Conservation (phyloP, 2,888 invertebrate species). For the Choreutis nemorana region DNA sequence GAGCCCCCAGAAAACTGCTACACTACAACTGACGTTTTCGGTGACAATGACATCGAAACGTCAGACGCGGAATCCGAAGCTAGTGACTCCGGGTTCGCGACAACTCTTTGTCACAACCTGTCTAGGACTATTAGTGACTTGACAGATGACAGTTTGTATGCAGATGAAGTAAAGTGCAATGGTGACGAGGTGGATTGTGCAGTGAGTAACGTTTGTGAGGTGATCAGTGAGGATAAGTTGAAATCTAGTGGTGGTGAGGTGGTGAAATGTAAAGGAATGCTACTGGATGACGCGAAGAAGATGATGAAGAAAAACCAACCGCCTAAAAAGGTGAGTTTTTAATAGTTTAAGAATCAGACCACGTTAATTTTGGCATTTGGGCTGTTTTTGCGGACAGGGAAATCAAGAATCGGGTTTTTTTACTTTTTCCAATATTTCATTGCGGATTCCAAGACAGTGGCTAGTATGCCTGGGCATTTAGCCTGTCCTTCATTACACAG, state of each 20-base stretch:
- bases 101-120: constrained; percentile 23
- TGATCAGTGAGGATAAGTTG: constrained; percentile 10
- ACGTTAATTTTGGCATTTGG: too few species aligned
- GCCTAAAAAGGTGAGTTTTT: constrained; percentile 34
- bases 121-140: constrained; percentile 44
- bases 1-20: constrained; percentile 47
- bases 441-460: too few species aligned
- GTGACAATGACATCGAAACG: constrained; percentile 18
- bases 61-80: constrained; percentile 22
- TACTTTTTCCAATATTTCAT: too few species aligned
- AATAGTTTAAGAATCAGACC: not conserved
- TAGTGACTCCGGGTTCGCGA: constrained; percentile 29
- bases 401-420: too few species aligned
- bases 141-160: constrained; percentile 43
- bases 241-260: constrained; percentile 4
- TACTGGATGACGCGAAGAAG: constrained; percentile 32
- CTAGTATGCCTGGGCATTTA: too few species aligned
- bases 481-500: too few species aligned
- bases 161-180: constrained; percentile 10
- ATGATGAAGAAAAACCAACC: constrained; percentile 24
- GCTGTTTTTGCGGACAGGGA: too few species aligned
- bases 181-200: constrained; percentile 43
- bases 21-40: constrained; percentile 45
- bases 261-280: constrained; percentile 21
- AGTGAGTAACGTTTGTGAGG: constrained; percentile 14